A percentile compares a stretch with the other conserved stretches of the same genome.
Conservation (phyloP, 2,113 vertebrate genomes). For the Triplophysa tibetana region DNA sequence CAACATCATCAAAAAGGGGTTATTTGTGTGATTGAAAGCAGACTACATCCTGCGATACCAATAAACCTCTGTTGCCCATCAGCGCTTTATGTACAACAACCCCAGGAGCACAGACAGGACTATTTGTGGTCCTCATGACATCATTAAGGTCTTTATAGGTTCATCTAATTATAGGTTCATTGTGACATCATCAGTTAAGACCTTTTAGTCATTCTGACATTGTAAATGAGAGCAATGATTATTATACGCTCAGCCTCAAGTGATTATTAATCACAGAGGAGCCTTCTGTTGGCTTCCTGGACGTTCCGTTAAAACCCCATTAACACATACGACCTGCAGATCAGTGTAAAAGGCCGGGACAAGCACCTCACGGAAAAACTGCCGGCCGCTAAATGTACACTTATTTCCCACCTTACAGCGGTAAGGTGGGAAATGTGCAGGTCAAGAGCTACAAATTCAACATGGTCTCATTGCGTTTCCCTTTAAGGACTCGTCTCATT, state of each 20-base stretch:
- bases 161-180: background rate
- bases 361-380: background rate
- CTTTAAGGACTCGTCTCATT: constrained; percentile 31
- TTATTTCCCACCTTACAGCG: no score
- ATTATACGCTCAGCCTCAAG: constrained; percentile 1
- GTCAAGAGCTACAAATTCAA: constrained; percentile 45
- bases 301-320: constrained; percentile 15
- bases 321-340: background rate
- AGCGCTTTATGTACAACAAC: constrained; percentile 2
- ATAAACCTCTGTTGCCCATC: background rate
- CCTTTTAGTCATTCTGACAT: background rate
- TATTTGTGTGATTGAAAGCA: constrained; percentile 8
- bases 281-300: background rate
- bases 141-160: no score
- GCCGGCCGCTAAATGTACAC: background rate
- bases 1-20: background rate
- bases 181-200: constrained; percentile 12
- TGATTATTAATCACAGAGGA: constrained; percentile 16
- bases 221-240: constrained; percentile 32
- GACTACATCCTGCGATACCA: background rate
- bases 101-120: background rate
- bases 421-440: constrained; percentile 13
- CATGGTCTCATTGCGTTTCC: constrained; percentile 27
- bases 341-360: constrained; percentile 14
- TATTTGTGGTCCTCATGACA: background rate